Evolutionary conservation across 2,113 vertebrate genomes (phyloP), one percentile per base, ranked within the genome.

Genomic region (Callorhinus ursinus): DNA sequence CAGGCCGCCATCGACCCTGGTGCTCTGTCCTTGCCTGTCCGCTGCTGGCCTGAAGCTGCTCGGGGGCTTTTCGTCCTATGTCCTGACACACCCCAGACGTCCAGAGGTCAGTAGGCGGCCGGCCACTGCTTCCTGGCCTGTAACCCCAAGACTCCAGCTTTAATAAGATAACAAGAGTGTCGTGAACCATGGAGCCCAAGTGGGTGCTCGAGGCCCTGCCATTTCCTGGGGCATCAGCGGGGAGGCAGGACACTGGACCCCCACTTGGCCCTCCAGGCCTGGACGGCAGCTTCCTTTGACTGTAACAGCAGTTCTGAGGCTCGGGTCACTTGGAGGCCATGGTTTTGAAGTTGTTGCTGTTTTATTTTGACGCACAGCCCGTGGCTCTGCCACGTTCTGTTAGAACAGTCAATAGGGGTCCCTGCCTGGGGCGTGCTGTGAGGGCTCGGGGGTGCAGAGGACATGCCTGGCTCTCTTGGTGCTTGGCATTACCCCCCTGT

Each of bases 401-500:
- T 31, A 26, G 42, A 61, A 3, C 21, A 3, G 88, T 5, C 1
- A 5, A 0, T 4, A 14, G 46, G 67, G 39, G 42, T 13, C 33
- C 46, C 39, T 14, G 53, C 18, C 53, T 42, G 28, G 67, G 21
- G 31, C 1, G 0, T 49, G 28, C 8, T 5, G 24, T 72, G 42
- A 31, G 33, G 24, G 12, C 26, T 1, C 1, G 22, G 67, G 39
- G 51, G 49, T 2, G 1, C n/a, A 11, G 22, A 72, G 33, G 33
- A 55, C 1, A 31, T 22, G 21, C 18, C 24, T 9, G 51, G 33
- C 51, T 16, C 8, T 15, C 39, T 24, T 7, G 69, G 53, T 0
- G 3, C 0, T 2, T 10, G 28, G 33, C n/a, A 28, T 39, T 0
- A 14, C 55, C 36, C 13, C 2, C 84, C 21, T 1, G 1, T 24